Evolutionary conservation across 2,888 invertebrate genomes (phyloP), one percentile per base, ranked within the genome.

Genomic region (Cheilosia variabilis): DNA sequence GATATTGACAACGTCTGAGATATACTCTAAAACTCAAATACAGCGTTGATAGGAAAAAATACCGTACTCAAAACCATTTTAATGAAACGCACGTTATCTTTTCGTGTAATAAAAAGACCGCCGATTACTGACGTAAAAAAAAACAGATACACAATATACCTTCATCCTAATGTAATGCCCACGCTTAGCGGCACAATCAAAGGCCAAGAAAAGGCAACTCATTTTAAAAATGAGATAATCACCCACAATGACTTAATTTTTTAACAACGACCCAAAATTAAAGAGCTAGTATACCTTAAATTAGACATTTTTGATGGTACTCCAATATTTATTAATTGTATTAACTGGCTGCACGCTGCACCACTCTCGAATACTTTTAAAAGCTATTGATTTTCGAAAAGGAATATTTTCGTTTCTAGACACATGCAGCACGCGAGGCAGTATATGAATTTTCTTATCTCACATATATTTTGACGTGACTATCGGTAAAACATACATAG

Each of bases 201-300:
- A 77, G 17, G 50, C 45, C 53, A 65, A 81, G 45, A 45, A 71
- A 73, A 62, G n/a, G 22, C n/a, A 27, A 65, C 52, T 65, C 52
- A 66, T 72, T 52, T 43, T 68, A 53, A 27, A 57, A 78, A 82
- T 77, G 72, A 82, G 78, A 41, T 82, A 82, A 82, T 82, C 77
- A 78, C 41, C 17, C 27, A 6, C 6, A 69, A 65, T 62, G 50
- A n/a, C 41, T 72, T 19, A 37, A 37, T 41, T 17, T 24, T 19
- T 52, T 41, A 52, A 47, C 9, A 27, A 45, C 15, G 53, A 45
- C 37, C 4, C 41, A 55, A 57, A 73, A 73, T 83, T 73, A 58
- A 53, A 72, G 53, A 63, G 66, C 19, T 53, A 31, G 37, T 13
- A 10, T 71, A 52, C 43, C 62, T 68, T 27, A 73, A 83, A 60